A percentile compares a stretch with the other conserved stretches of the same genome.
phyloP scores from a whole-genome alignment of 1,140 invertebrate genomes.

The Drusus annulatus region DNA sequence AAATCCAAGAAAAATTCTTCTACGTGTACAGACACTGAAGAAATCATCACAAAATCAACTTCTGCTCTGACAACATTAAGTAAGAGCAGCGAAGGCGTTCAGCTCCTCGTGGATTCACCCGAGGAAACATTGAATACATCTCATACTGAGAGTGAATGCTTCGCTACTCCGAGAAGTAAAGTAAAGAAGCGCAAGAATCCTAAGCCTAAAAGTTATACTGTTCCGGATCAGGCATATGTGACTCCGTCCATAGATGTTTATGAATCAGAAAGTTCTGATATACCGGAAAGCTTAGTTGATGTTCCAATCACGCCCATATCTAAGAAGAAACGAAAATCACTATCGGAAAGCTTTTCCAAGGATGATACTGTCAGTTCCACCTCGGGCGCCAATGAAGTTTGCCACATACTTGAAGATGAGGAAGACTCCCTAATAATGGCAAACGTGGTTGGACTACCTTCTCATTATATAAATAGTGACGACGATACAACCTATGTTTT shows the following conservation, averaged over 20 bases:
- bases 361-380: slow-evolving; percentile 21
- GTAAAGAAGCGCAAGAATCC: slow-evolving; percentile 36
- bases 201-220: slow-evolving; percentile 48
- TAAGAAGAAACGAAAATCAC: slow-evolving; percentile 40
- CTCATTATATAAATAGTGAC: neutral
- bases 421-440: slow-evolving; percentile 52
- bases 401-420: neutral
- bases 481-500: neutral
- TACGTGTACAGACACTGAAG: neutral
- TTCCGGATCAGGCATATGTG: slow-evolving; percentile 43
- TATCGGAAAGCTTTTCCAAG: slow-evolving; percentile 26
- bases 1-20: slow-evolving; percentile 26
- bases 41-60: slow-evolving; percentile 9
- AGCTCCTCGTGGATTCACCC: neutral
- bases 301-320: slow-evolving; percentile 44
- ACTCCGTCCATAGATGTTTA: slow-evolving; percentile 55
- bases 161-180: slow-evolving; percentile 70
- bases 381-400: neutral
- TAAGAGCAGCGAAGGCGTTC: slow-evolving; percentile 7
- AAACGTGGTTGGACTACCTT: slow-evolving; percentile 49
- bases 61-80: slow-evolving; percentile 2
- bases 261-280: slow-evolving; percentile 59
- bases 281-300: slow-evolving; percentile 56
- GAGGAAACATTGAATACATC: slow-evolving; percentile 8
- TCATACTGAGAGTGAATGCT: slow-evolving; percentile 61